Evolutionary conservation across 2,888 invertebrate genomes (phyloP), one percentile per base, ranked within the genome.

Genomic region (Carpatolechia fugitivella): DNA sequence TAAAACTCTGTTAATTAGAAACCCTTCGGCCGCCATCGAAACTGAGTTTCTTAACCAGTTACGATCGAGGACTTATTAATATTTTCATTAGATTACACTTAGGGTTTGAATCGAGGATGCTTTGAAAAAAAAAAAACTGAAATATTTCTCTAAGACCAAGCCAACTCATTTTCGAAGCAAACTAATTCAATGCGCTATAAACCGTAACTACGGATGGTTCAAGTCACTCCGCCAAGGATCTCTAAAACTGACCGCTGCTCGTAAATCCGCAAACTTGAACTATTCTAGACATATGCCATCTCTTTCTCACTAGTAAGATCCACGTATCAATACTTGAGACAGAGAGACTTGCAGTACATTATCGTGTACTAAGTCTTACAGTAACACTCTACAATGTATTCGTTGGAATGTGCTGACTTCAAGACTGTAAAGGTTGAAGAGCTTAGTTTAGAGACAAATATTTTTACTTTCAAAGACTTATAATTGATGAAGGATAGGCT

Each of bases 221-320:
- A 10, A 20, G 20, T 24, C 44, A 44, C n/a, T 44, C 13, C n/a
- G 5, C 11, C 18, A 18, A 14, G 24, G 50, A 36, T 14, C 50
- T 20, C 50, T 50, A 50, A 50, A 50, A 50, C 66, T 70, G 72
- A 70, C 72, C 70, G 65, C 65, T 61, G 59, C 59, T 60, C 69
- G 70, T 74, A 75, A 78, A 76, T 78, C 71, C 68, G 56, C 58
- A 58, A 77, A 79, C 69, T 80, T 78, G 63, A 69, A 44, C 44
- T 70, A 72, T 74, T 64, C 66, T 65, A 65, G 70, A 76, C 69
- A 72, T 68, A 63, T 68, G 69, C 59, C 67, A 64, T 78, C 79
- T 69, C 73, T 51, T 58, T 72, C 67, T 61, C 47, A 61, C 60
- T 46, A 54, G 55, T 18, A 56, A 63, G 57, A 68, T 66, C 68